Conservation (phyloP, 2,113 vertebrate genomes). For the Kryptolebias marmoratus region DNA sequence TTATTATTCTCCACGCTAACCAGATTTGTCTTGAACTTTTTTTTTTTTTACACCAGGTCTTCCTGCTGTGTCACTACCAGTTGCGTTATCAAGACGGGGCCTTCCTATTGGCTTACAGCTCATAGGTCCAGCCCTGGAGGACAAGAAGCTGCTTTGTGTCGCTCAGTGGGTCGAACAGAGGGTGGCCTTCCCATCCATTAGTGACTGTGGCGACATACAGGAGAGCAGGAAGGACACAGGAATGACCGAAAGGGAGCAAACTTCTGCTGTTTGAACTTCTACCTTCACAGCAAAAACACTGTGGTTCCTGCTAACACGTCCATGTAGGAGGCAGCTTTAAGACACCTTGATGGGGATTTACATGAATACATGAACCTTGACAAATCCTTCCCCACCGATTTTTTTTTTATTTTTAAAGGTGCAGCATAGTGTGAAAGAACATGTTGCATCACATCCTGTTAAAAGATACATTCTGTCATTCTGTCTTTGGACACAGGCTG, state of each 20-base stretch:
- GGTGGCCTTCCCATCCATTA: slow-evolving; percentile 86
- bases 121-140: slow-evolving; percentile 87
- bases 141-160: slow-evolving; percentile 87
- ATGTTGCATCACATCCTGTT: no score
- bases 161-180: slow-evolving; percentile 95
- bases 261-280: slow-evolving; percentile 26
- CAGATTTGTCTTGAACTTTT: slow-evolving; percentile 1
- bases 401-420: no score
- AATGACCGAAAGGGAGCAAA: slow-evolving; percentile 32
- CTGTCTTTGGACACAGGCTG: no score
- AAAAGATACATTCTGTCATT: no score
- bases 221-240: not conserved
- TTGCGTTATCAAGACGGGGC: slow-evolving; percentile 86
- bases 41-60: slow-evolving; percentile 80
- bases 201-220: slow-evolving; percentile 58
- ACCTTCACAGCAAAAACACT: no score
- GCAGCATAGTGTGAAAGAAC: no score
- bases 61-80: slow-evolving; percentile 89
- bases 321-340: not conserved
- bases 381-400: no score
- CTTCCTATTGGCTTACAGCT: slow-evolving; percentile 94
- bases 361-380: no score
- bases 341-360: no score
- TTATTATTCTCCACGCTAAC: not conserved
- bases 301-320: not conserved